Conservation (phyloP, 2,888 invertebrate species). For the Pomacea canaliculata region DNA sequence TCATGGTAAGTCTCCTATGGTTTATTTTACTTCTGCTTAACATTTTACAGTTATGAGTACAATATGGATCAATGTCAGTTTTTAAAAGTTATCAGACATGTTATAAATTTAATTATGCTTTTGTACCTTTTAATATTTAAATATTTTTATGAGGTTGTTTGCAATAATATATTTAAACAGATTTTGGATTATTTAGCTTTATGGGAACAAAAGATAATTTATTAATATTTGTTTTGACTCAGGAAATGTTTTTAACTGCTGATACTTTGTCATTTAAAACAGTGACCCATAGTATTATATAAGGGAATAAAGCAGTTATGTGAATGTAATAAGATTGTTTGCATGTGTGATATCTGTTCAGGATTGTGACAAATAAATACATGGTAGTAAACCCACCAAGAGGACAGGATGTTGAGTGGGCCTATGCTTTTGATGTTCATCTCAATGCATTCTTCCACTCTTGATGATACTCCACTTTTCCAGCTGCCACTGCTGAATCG, state of each 20-base stretch:
- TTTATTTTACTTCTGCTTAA: not conserved
- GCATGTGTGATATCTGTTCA: slow-evolving; percentile 62
- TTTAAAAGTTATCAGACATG: too few species aligned
- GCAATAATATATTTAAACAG: not conserved
- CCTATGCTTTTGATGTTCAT: slow-evolving; percentile 98
- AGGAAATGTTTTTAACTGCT: too few species aligned
- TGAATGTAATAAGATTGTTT: too few species aligned
- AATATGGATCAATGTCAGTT: not conserved
- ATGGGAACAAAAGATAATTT: too few species aligned
- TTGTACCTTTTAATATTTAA: too few species aligned
- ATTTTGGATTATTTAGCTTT: not conserved
- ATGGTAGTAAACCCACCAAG: slow-evolving; percentile 67
- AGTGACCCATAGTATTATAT: too few species aligned
- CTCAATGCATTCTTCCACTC: slow-evolving; percentile 98
- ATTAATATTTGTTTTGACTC: too few species aligned
- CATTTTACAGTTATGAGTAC: not conserved
- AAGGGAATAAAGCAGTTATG: too few species aligned
- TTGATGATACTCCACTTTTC: slow-evolving; percentile 92
- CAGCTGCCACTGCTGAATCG: slow-evolving; percentile 81
- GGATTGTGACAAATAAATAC: slow-evolving; percentile 85
- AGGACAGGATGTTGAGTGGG: slow-evolving; percentile 94
- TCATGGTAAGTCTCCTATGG: slow-evolving; percentile 79
- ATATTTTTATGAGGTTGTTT: too few species aligned
- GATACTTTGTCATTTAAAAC: too few species aligned
- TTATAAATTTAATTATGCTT: too few species aligned